Base-by-base conservation (phyloP, 2,797 vertebrate species). In the Acanthornis magna region DNA sequence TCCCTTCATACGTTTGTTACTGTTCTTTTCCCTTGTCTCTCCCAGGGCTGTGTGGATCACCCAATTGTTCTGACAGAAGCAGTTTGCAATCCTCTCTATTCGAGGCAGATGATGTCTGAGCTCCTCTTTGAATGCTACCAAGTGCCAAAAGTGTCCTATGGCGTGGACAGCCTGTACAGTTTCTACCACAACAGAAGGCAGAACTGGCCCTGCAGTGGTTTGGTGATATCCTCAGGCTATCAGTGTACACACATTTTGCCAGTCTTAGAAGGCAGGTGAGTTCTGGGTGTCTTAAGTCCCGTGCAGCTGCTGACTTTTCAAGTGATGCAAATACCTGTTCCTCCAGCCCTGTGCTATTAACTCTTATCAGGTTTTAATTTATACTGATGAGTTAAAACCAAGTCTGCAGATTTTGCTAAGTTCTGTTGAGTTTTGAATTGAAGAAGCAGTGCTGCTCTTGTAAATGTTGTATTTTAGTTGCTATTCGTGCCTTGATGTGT, bases 31-130 rank as follows among this genome's bases (percentile, higher is more conserved):
- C 18, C 12, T 53, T 68, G n/a, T 94, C 45, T 89, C 22, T 86
- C 81, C 21, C 94, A 99, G 99, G 98, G 98, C 47, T 98, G 98
- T 27, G 98, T 99, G 45, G 98, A 98, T 27, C 98, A 99, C 67
- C 99, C 99, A 14, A n/a, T 99, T 25, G 98, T 99, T 76, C 94
- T 99, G 88, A 99, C 99, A 2, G 99, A 99, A 97, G 98, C 99
- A 0, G 98, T 99, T 43, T 99, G 98, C 94, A 99, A 99, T 96
- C 99, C 99, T 3, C 98, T 99, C 12, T 99, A 99, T 97, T 99
- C 99, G 3, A 98, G 99, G 9, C 99, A 99, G 96, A 99, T 99
- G 99, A 99, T 99, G 98, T 99, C 99, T 0, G 99, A 99, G 96
- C 96, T 99, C 40, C 98, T 99, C 53, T 99, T 99, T 1, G 99